Conservation (phyloP, 1,140 invertebrate species). For the Elymnias hypermnestra region DNA sequence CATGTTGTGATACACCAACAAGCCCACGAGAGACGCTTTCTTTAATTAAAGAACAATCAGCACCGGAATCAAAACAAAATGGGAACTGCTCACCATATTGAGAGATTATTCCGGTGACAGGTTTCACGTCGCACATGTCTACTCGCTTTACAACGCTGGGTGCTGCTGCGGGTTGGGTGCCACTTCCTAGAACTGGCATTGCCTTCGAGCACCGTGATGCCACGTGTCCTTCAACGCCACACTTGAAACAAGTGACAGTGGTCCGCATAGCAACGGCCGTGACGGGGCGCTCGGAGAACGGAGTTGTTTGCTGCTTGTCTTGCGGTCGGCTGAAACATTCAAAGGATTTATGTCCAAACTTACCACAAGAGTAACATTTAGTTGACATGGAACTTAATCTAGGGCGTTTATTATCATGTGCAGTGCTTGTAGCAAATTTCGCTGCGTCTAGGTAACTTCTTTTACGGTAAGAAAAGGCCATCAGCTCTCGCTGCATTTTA, state of each 20-base stretch:
- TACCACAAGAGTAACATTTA: constrained; percentile 14
- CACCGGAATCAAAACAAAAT: constrained; percentile 16
- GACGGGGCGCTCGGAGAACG: too few species aligned
- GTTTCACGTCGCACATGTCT: constrained; percentile 14
- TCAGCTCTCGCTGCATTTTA: constrained; percentile 10
- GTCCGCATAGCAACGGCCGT: too few species aligned
- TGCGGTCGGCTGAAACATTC: too few species aligned
- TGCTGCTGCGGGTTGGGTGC: too few species aligned
- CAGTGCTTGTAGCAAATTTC: too few species aligned
- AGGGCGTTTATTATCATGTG: constrained; percentile 9
- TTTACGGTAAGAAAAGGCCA: constrained; percentile 7
- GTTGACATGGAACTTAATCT: background rate
- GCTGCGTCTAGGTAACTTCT: too few species aligned
- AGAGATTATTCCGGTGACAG: constrained; percentile 11
- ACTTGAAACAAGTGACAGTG: too few species aligned
- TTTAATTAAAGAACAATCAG: constrained; percentile 18
- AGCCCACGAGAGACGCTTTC: constrained; percentile 11
- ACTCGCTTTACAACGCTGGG: too few species aligned
- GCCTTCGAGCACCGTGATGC: too few species aligned
- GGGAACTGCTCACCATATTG: constrained; percentile 20
- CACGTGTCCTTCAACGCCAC: too few species aligned
- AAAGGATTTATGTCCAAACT: constrained; percentile 13
- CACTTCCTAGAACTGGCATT: too few species aligned
- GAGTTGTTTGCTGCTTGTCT: too few species aligned
- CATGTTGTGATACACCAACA: constrained; percentile 3